Evolutionary conservation across 2,113 vertebrate species (phyloP), one percentile per base, ranked within the genome.

Genomic region (Riparia riparia): DNA sequence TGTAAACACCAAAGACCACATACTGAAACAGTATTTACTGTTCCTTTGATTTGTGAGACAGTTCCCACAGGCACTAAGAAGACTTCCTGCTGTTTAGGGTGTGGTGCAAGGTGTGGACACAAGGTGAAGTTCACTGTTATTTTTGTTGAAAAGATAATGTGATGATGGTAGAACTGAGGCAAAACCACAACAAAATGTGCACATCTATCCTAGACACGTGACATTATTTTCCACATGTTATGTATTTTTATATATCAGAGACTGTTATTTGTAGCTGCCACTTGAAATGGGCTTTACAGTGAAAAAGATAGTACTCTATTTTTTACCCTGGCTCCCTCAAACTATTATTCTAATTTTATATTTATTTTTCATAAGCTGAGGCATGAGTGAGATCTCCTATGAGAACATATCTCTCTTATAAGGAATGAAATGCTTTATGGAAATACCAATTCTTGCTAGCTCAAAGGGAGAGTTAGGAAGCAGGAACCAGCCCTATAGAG

Each of bases 341-440:
- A 21, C 2, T 45, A 20, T 73, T 73, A 19, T 65, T 81, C 49
- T 53, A 42, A 74, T 58, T 85, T 57, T 64, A 18, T 65, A 68
- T 79, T 89, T 91, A 82, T 51, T 92, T 89, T 82, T 71, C 39
- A 42, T 44, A 63, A n/a, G 25, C 41, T 79, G 34, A 94, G 11
- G 15, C 41, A 85, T 57, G 28, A 82, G 10, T 63, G 39, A 86
- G 39, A 39, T 21, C 32, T 51, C 22, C 6, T 50, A 32, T 61
- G n/a, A 82, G 61, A 92, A 70, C 14, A 32, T 34, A 41, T 4
- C 11, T 79, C 29, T 71, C 19, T 70, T 76, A 17, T 17, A 85
- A 76, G 82, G 47, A 88, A 69, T 17, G 14, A 37, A 79, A 77
- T 50, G 8, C 5, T 73, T 87, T 64, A 32, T 8, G 5, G 9